Conservation (phyloP, 2,797 vertebrate species). For the Manis pentadactyla region DNA sequence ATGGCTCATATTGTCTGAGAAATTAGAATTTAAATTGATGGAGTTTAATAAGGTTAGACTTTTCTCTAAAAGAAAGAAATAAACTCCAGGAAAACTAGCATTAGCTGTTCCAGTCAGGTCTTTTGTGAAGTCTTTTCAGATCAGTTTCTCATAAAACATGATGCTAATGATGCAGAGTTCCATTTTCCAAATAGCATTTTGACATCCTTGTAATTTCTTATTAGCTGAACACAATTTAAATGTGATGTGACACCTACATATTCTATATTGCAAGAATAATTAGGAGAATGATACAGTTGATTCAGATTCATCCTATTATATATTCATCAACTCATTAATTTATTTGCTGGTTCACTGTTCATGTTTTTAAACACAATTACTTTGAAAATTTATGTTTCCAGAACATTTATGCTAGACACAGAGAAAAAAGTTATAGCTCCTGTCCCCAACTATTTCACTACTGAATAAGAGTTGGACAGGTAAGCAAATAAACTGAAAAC, state of each 20-base stretch:
- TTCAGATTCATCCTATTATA: background rate
- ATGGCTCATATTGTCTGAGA: conserved; percentile 75
- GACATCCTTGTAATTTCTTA: background rate
- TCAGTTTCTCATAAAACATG: conserved; percentile 13
- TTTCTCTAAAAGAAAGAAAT: conserved; percentile 64
- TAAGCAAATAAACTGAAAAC: background rate
- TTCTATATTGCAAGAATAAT: background rate
- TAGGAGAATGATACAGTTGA: background rate
- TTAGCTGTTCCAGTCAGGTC: background rate
- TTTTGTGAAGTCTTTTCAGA: background rate
- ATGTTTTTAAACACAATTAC: background rate
- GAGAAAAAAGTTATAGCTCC: background rate
- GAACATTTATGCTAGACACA: background rate
- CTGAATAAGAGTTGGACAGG: background rate
- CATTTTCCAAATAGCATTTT: conserved; percentile 34
- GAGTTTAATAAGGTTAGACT: conserved; percentile 64
- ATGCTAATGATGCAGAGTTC: background rate
- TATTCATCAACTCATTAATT: background rate
- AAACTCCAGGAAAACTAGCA: background rate
- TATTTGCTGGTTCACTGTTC: background rate
- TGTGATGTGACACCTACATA: background rate
- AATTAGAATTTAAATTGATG: conserved; percentile 82
- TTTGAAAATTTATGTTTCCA: background rate
- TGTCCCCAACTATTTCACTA: background rate
- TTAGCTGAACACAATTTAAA: background rate